These are phyloP conservation scores for Danio choprae DNA, from an alignment of 2,797 vertebrate genomes.

Conservation along the genomic window DNA sequence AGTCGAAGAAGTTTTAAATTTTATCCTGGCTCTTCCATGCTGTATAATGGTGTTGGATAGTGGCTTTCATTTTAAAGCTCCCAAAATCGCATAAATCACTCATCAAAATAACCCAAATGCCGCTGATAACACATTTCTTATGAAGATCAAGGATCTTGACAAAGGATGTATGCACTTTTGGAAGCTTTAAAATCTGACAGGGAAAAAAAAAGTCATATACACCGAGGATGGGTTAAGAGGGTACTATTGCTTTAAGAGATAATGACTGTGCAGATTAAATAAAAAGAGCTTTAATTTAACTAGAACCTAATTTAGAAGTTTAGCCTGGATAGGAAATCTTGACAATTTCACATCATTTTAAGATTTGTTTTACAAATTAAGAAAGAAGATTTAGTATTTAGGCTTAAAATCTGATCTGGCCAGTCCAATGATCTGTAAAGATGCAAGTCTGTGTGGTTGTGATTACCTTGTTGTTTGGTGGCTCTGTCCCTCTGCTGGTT, in stretches of 20 bases:
- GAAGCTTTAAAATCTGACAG: too few species aligned
- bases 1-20: too few species aligned
- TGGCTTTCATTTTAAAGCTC: too few species aligned
- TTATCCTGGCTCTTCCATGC: too few species aligned
- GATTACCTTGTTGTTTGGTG: constrained; percentile 86
- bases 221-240: not conserved
- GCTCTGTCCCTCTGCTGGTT: constrained; percentile 90
- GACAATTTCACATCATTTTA: not conserved
- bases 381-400: not conserved
- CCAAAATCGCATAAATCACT: too few species aligned
- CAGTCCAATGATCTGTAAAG: not conserved
- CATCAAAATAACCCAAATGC: too few species aligned
- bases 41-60: too few species aligned
- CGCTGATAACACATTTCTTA: too few species aligned
- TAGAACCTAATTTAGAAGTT: not conserved
- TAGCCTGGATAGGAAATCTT: not conserved
- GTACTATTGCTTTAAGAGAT: not conserved
- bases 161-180: too few species aligned
- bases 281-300: not conserved
- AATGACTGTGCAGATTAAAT: constrained; percentile 16
- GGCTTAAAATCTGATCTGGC: not conserved
- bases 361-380: not conserved
- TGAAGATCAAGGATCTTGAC: too few species aligned
- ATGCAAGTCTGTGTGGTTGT: not conserved
- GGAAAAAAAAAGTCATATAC: too few species aligned